phyloP scores from a whole-genome alignment of 2,888 invertebrate species.

The Artemia sp. region DNA sequence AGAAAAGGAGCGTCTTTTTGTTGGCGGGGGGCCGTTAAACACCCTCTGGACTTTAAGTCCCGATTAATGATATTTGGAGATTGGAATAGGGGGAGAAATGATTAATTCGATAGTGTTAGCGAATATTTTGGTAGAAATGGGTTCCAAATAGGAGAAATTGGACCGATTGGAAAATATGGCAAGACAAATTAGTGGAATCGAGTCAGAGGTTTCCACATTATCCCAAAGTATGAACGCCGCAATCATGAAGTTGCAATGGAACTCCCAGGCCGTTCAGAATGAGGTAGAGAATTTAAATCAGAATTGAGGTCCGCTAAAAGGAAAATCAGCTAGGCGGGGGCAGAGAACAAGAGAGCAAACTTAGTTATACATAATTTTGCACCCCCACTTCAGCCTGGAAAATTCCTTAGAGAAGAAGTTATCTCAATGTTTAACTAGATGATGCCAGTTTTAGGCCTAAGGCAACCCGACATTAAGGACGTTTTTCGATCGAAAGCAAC shows the following conservation, averaged over 20 bases:
- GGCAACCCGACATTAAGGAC: neutral
- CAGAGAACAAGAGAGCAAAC: slow-evolving; percentile 2
- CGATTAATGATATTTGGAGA: neutral
- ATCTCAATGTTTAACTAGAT: neutral
- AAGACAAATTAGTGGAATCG: too few species aligned
- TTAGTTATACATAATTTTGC: neutral
- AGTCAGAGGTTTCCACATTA: too few species aligned
- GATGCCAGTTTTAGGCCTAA: neutral
- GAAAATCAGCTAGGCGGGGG: neutral
- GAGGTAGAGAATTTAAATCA: too few species aligned
- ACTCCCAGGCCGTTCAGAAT: too few species aligned
- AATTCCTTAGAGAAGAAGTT: neutral
- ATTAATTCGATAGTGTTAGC: too few species aligned
- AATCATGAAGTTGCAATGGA: too few species aligned
- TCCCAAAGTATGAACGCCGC: too few species aligned
- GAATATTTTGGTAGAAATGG: too few species aligned
- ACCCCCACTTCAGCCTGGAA: neutral
- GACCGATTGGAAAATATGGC: too few species aligned
- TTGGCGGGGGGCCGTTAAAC: neutral
- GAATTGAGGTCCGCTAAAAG: too few species aligned
- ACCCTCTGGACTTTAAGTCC: neutral
- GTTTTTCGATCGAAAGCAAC: neutral
- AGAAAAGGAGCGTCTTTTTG: slow-evolving; percentile 3
- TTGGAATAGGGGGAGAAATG: slow-evolving; percentile 5
- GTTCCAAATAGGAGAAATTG: too few species aligned